Evolutionary conservation across 2,888 invertebrate genomes (phyloP).

Genomic region (Isotomurus palustris): DNA sequence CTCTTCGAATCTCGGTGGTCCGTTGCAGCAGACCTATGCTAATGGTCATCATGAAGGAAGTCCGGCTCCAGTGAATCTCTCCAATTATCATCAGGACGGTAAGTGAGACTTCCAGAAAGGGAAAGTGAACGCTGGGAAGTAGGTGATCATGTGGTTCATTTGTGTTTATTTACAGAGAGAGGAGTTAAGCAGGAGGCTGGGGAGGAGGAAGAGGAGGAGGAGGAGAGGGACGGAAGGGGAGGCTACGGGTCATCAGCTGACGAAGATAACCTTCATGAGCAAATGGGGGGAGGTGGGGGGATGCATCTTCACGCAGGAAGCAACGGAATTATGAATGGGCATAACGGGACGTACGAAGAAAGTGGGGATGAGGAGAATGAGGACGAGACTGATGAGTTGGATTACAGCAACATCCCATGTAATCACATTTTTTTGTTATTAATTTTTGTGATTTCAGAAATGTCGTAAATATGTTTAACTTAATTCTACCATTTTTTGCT

Average conservation of each 20-base stretch:
- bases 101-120: background rate
- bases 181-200: background rate
- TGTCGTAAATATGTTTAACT: background rate
- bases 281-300: background rate
- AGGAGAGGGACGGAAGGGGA: slow-evolving; percentile 3
- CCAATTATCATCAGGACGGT: background rate
- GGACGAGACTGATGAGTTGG: slow-evolving; percentile 13
- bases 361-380: slow-evolving; percentile 17
- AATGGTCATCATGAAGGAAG: too few species aligned
- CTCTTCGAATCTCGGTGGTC: background rate
- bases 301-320: slow-evolving; percentile 2
- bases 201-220: slow-evolving; percentile 1
- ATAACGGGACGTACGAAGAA: slow-evolving; percentile 11
- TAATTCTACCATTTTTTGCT: background rate
- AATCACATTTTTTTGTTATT: background rate
- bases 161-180: background rate
- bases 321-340: background rate
- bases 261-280: background rate
- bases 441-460: background rate
- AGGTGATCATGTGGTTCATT: background rate
- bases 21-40: background rate
- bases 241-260: background rate
- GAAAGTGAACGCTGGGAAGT: background rate
- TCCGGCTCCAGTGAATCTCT: background rate
- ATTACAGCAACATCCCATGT: slow-evolving; percentile 8